These are phyloP conservation scores for Dendrocopos noguchii DNA, from an alignment of 2,113 vertebrate genomes.

Conservation along the genomic window DNA sequence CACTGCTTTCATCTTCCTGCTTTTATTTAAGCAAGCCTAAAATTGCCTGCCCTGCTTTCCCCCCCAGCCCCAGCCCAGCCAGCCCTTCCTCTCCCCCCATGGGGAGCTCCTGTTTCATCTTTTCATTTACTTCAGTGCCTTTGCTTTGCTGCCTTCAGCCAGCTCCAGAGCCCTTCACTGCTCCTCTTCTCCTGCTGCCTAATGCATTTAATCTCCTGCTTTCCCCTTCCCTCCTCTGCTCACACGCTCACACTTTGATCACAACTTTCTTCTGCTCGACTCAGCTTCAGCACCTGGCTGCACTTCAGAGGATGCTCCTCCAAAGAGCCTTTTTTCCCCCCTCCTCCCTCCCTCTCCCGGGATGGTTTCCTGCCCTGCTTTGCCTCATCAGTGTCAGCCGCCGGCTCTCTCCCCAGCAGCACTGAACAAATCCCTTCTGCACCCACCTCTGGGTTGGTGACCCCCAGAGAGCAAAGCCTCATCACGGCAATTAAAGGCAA, in stretches of 20 bases:
- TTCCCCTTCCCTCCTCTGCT: not conserved
- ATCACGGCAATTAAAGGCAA: not conserved
- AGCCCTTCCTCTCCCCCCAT: not conserved
- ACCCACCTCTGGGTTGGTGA: not conserved
- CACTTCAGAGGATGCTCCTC: not conserved
- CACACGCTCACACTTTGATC: not conserved
- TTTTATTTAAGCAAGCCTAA: not conserved
- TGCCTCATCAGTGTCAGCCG: not conserved
- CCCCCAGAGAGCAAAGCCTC: not conserved
- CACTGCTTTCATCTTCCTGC: not conserved
- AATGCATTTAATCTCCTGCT: not conserved
- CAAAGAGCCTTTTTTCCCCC: not conserved
- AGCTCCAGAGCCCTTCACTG: not conserved
- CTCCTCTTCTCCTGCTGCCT: not conserved
- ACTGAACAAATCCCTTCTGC: not conserved
- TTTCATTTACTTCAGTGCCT: not conserved
- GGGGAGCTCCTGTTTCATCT: not conserved
- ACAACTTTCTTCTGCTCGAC: not conserved
- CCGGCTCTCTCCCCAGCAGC: not conserved
- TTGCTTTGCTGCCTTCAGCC: not conserved
- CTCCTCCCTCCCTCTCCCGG: not conserved
- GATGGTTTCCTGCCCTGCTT: not conserved
- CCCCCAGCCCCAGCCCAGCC: rapidly evolving
- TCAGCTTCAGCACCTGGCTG: not conserved
- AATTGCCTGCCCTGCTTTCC: not conserved